phyloP scores from a whole-genome alignment of 2,888 invertebrate species.

The Pantelozetes paolii region DNA sequence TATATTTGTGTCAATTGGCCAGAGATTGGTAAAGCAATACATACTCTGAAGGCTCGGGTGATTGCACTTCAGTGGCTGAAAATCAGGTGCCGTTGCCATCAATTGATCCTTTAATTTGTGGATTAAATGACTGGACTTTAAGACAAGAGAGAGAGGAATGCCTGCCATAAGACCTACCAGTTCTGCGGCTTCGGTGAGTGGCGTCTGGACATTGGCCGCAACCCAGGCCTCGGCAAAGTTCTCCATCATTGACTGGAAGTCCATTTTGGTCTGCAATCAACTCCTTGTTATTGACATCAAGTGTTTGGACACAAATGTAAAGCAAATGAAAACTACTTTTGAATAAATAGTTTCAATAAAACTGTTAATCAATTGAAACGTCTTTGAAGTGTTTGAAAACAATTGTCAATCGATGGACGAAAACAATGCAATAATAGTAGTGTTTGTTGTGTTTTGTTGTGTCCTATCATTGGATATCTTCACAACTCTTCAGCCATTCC shows the following conservation, averaged over 20 bases:
- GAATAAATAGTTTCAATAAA: neutral
- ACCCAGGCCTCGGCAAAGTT: conserved; percentile 97
- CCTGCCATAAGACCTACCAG: conserved; percentile 37
- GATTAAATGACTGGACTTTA: neutral
- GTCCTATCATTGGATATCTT: too few species aligned
- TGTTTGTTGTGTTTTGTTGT: too few species aligned
- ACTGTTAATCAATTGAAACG: too few species aligned
- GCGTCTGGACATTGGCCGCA: conserved; percentile 68
- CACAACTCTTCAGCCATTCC: too few species aligned
- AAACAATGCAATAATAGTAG: neutral
- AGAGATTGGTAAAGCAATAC: too few species aligned
- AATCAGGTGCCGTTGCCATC: too few species aligned
- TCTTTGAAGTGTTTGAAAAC: neutral
- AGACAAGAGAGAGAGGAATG: conserved; percentile 20
- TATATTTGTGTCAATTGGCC: too few species aligned
- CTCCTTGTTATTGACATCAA: neutral
- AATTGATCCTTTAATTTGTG: too few species aligned
- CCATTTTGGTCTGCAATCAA: conserved; percentile 60
- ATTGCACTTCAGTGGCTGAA: too few species aligned
- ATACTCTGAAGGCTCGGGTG: too few species aligned
- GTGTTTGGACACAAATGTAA: neutral
- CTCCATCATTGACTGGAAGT: conserved; percentile 98
- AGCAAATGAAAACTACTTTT: neutral
- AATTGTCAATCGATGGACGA: neutral
- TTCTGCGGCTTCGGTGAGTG: conserved; percentile 49